phyloP scores from a whole-genome alignment of 2,113 vertebrate species.

The Trichechus manatus region DNA sequence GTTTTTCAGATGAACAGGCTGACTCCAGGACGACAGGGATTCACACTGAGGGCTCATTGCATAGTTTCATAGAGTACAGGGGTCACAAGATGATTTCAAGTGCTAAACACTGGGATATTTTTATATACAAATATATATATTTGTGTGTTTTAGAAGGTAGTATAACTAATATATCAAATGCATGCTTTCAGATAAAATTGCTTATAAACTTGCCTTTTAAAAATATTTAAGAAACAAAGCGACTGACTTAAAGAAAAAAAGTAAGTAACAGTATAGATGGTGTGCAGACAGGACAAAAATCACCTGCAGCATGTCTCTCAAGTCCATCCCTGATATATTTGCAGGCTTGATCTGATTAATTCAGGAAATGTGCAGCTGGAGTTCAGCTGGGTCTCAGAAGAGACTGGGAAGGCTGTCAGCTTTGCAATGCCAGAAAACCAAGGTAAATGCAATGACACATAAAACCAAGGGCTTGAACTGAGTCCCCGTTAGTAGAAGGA shows the following conservation, averaged over 20 bases:
- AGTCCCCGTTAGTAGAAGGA: not conserved
- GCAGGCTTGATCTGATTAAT: slow-evolving; percentile 88
- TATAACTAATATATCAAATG: slow-evolving; percentile 1
- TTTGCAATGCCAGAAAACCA: slow-evolving; percentile 46
- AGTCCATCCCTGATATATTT: not conserved
- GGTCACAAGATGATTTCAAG: not conserved
- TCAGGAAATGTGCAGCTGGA: slow-evolving; percentile 89
- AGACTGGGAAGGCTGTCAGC: slow-evolving; percentile 59
- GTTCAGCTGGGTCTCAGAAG: slow-evolving; percentile 89
- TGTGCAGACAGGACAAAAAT: not conserved
- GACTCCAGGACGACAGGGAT: not conserved
- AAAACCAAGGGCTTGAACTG: not conserved
- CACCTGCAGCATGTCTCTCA: not conserved
- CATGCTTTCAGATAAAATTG: not conserved
- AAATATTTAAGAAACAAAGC: not conserved
- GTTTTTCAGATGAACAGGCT: not conserved
- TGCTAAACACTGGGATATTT: not conserved
- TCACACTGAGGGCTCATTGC: not conserved
- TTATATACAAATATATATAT: not conserved
- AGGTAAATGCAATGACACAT: slow-evolving; percentile 21
- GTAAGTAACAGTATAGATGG: not conserved
- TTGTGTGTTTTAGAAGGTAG: not conserved
- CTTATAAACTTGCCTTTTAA: not conserved
- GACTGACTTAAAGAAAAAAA: not conserved
- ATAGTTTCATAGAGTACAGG: not conserved